Base-by-base conservation (phyloP, 2,113 vertebrate species). In the Lanius collurio region DNA sequence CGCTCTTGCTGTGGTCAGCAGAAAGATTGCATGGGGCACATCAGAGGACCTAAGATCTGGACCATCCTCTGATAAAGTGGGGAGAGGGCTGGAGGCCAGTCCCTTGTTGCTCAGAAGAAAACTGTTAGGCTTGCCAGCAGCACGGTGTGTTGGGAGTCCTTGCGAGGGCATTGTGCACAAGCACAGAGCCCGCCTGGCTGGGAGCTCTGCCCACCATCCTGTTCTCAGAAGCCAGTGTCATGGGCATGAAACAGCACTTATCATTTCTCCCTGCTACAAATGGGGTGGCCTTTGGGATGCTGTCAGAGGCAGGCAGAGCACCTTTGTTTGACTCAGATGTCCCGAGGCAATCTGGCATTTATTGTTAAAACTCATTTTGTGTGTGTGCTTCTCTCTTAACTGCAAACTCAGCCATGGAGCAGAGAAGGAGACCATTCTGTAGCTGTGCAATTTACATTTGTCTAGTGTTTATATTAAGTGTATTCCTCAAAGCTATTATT, bases 401-500 rank as follows among this genome's bases (percentile, higher is more conserved):
- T 87, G 90, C 57, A 92, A 91, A 86, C 50, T 84, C 8, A 31
- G 39, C n/a, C 80, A 47, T 4, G 23, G 55, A 83, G 53, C 46
- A 89, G 59, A 27, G 30, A 78, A 80, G 85, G 47, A 81, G 56
- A 67, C 24, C 5, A 4, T 65, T 86, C 74, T 67, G 53, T 47
- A 91, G 70, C 49, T 56, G 50, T 59, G 62, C 84, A 91, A 62
- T 90, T 94, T 71, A 41, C n/a, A 24, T 62, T 89, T 92, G 89
- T 46, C 65, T 73, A 60, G 47, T 56, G 71, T 83, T 94, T 95
- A 74, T 89, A 91, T 75, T 86, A 88, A 93, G 59, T 42, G 59
- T 10, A 22, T 63, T 95, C 57, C 89, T 94, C 95, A 94, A 94
- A 92, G 75, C 65, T 74, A 27, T 77, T 53, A 53, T 65, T 84